These are phyloP conservation scores for Noctua pronuba DNA, from an alignment of 2,888 invertebrate species.

Conservation along the genomic window DNA sequence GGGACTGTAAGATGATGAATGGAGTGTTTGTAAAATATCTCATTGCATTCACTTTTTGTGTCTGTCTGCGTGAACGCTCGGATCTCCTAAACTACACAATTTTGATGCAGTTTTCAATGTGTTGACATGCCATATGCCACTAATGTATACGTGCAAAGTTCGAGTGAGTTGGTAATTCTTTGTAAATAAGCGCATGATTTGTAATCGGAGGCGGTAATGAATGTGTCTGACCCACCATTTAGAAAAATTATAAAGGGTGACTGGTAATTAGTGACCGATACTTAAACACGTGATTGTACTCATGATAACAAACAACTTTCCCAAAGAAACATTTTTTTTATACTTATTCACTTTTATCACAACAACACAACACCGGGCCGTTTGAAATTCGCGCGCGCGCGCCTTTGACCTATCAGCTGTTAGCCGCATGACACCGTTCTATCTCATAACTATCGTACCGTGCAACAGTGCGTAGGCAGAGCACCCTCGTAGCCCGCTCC, in stretches of 20 bases:
- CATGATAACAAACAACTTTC: too few relatives aligned
- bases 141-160: not conserved
- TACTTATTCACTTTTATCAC: too few relatives aligned
- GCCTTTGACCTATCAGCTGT: too few relatives aligned
- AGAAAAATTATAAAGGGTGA: not conserved
- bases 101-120: not conserved
- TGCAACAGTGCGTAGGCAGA: too few relatives aligned
- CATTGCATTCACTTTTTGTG: not conserved
- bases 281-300: too few relatives aligned
- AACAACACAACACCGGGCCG: too few relatives aligned
- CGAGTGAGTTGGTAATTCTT: not conserved
- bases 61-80: not conserved
- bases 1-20: not conserved
- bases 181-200: not conserved
- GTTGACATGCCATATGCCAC: not conserved
- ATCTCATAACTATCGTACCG: too few relatives aligned
- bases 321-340: too few relatives aligned
- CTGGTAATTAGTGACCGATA: too few relatives aligned
- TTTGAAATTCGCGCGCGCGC: too few relatives aligned
- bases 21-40: not conserved
- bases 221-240: not conserved
- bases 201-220: not conserved
- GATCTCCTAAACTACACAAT: not conserved
- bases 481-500: too few relatives aligned
- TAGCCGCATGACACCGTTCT: too few relatives aligned